These are phyloP conservation scores for Metaphire vulgaris DNA, from an alignment of 1,140 invertebrate species.

Conservation along the genomic window DNA sequence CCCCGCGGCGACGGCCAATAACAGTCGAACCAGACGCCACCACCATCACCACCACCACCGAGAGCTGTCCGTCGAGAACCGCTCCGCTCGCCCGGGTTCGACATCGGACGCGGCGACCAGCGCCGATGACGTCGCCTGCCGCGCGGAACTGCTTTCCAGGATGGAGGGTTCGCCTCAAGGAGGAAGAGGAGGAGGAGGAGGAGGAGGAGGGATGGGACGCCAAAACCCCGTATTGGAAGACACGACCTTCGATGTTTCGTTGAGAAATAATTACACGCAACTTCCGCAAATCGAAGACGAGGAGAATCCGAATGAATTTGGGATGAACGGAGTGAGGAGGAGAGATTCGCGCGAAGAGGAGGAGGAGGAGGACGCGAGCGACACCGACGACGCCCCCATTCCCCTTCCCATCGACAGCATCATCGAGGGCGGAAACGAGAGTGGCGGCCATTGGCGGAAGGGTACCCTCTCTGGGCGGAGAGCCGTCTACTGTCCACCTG, in stretches of 20 bases:
- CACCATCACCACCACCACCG: slow-evolving; percentile 49
- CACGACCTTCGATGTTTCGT: too few relatives aligned
- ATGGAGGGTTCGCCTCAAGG: not conserved
- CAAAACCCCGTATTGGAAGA: slow-evolving; percentile 82
- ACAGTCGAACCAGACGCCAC: not conserved
- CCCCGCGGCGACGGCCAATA: slow-evolving; percentile 1
- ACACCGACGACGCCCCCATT: not conserved
- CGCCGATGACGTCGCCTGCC: not conserved
- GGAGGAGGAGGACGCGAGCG: too few relatives aligned
- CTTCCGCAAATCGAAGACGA: too few relatives aligned
- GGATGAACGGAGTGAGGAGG: too few relatives aligned
- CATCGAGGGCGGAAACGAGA: not conserved
- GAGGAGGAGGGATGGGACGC: slow-evolving; percentile 55
- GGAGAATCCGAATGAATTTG: too few relatives aligned
- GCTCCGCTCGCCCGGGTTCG: not conserved
- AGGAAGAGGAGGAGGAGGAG: too few relatives aligned
- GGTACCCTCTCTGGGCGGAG: not conserved
- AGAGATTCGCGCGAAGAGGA: too few relatives aligned
- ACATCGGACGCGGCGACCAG: not conserved
- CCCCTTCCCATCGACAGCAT: not conserved
- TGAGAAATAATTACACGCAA: too few relatives aligned
- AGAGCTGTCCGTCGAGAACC: slow-evolving; percentile 50
- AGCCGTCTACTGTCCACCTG: not conserved
- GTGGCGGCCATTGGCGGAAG: not conserved
- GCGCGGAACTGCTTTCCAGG: not conserved